These are phyloP conservation scores for Dusona sp. DNA, from an alignment of 2,888 invertebrate genomes.

Conservation along the genomic window DNA sequence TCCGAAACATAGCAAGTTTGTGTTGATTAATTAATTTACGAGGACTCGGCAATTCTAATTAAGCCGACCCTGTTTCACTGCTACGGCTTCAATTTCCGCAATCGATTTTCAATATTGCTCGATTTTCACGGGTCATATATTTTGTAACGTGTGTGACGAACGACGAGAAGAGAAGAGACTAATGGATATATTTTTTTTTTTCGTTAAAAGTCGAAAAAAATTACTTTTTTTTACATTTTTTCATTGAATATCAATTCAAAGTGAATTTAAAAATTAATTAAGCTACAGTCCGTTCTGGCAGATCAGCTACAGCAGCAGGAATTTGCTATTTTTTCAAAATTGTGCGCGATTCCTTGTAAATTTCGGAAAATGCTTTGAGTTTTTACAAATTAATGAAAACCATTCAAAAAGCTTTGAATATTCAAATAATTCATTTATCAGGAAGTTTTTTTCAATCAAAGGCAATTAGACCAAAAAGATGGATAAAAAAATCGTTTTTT, in stretches of 20 bases:
- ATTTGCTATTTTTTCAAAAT: too few species aligned
- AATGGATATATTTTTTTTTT: background rate
- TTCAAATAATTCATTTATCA: too few species aligned
- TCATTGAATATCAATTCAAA: background rate
- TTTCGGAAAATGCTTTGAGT: too few species aligned
- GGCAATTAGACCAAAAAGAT: too few species aligned
- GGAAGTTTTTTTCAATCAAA: too few species aligned
- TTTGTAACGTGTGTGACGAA: conserved; percentile 10
- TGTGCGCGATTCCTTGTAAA: too few species aligned
- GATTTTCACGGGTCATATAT: conserved; percentile 2
- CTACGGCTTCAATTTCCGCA: conserved; percentile 21
- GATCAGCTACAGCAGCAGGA: too few species aligned
- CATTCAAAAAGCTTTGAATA: too few species aligned
- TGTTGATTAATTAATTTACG: conserved; percentile 36
- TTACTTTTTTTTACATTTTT: background rate
- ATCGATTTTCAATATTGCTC: conserved; percentile 46
- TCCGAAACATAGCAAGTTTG: background rate
- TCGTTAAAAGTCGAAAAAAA: background rate
- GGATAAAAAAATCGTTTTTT: too few species aligned
- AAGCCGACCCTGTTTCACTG: conserved; percentile 27
- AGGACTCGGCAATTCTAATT: conserved; percentile 24
- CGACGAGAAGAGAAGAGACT: conserved; percentile 11
- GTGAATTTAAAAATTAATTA: background rate
- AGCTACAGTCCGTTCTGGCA: too few species aligned
- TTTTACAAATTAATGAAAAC: too few species aligned